Base-by-base conservation (phyloP, 2,797 vertebrate genomes). In the Xenopus petersii region DNA sequence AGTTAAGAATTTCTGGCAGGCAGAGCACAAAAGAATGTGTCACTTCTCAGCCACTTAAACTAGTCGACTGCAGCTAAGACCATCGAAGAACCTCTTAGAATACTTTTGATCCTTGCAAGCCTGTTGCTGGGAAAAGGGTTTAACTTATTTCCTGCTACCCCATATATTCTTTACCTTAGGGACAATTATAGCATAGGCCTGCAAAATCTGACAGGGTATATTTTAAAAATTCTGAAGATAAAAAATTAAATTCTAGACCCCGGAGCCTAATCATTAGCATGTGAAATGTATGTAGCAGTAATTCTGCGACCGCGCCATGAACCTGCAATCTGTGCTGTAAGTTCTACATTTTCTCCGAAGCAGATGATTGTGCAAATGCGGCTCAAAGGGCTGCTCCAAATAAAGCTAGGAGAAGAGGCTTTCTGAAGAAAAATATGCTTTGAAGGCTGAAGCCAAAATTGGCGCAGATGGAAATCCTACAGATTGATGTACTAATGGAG, bases 311-410 rank as follows among this genome's bases (percentile, higher is more conserved):
- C 70, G 42, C 1, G 48, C 49, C 2, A 12, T 68, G 70, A 77
- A 77, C 70, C 61, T 67, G 0, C 58, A 16, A 11, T 49, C 58
- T 73, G 70, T 59, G 63, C 59, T 9, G 11, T 13, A 15, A 30
- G 21, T 67, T 55, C 70, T 70, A 64, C 15, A n/a, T 12, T 48
- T 56, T 16, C 65, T 68, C 49, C 12, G 12, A 30, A 73, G 36
- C 65, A 73, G 64, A 77, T 67, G 64, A 71, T 58, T 33, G 65
- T 61, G 63, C 69, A 66, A 67, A 76, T 72, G 62, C 17, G 21
- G 4, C 30, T 17, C 17, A n/a, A 55, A 26, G 5, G 54, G n/a
- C 64, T 69, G 67, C 15, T 60, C 63, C 10, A 24, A 21, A 60
- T 55, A 64, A 63, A 17, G 51, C 36, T 36, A 11, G 26, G 51